Evolutionary conservation across 2,797 vertebrate species (phyloP).

Genomic region (Tympanoctomys barrerae): DNA sequence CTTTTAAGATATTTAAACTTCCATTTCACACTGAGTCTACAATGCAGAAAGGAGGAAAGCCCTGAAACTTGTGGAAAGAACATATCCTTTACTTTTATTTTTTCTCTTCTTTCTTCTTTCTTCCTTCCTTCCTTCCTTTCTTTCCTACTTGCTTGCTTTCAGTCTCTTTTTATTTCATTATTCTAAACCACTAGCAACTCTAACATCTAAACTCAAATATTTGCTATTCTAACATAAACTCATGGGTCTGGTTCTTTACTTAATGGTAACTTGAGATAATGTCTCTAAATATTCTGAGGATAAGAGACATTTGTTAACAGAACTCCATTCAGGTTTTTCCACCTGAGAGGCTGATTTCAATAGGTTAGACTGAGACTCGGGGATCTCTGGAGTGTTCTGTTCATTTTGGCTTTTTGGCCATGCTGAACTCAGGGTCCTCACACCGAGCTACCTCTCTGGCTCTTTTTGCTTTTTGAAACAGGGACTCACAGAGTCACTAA

Average conservation of each 20-base stretch:
- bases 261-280: neutral
- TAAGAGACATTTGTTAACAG: neutral
- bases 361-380: neutral
- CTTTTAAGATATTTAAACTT: neutral
- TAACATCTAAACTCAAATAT: neutral
- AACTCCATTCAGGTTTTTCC: neutral
- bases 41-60: neutral
- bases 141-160: no score
- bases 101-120: no score
- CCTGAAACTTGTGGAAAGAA: neutral
- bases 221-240: neutral
- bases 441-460: no score
- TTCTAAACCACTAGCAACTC: neutral
- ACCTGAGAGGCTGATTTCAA: neutral
- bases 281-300: neutral
- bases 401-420: neutral
- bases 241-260: neutral
- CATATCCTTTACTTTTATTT: neutral
- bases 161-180: neutral
- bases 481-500: neutral
- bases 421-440: neutral
- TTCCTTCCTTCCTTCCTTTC: neutral
- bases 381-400: neutral
- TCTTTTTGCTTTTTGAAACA: neutral
- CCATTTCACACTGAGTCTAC: neutral